Evolutionary conservation across 2,888 invertebrate species (phyloP).

Genomic region (Volucella bombylans): DNA sequence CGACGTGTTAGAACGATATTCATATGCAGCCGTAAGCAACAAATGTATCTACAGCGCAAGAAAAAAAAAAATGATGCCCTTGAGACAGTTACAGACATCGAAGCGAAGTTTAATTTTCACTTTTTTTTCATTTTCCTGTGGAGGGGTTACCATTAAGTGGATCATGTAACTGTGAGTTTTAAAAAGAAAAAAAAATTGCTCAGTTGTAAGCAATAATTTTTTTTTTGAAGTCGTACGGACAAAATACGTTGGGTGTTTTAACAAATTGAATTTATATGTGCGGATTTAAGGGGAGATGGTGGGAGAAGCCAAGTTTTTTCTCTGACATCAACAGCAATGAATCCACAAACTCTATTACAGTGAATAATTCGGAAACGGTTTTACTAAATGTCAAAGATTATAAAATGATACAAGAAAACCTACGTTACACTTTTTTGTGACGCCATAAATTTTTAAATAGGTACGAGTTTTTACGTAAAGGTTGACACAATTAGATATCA

Average conservation of each 20-base stretch:
- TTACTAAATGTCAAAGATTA: no score
- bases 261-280: slow-evolving; percentile 65
- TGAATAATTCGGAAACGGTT: no score
- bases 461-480: no score
- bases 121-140: slow-evolving; percentile 22
- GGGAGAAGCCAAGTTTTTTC: neutral
- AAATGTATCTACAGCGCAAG: slow-evolving; percentile 34
- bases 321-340: no score
- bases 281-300: slow-evolving; percentile 14
- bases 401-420: no score
- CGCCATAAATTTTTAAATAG: no score
- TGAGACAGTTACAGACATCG: slow-evolving; percentile 47
- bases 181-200: slow-evolving; percentile 11
- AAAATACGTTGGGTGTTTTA: slow-evolving; percentile 45
- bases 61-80: slow-evolving; percentile 44
- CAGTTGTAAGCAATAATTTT: neutral
- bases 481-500: no score
- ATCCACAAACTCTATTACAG: no score
- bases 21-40: slow-evolving; percentile 36
- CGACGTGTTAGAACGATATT: neutral
- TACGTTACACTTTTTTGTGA: no score
- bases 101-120: neutral
- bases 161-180: slow-evolving; percentile 3
- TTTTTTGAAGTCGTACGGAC: slow-evolving; percentile 41
- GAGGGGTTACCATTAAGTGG: neutral